phyloP scores from a whole-genome alignment of 2,797 vertebrate genomes.

The Channallabes apus region DNA sequence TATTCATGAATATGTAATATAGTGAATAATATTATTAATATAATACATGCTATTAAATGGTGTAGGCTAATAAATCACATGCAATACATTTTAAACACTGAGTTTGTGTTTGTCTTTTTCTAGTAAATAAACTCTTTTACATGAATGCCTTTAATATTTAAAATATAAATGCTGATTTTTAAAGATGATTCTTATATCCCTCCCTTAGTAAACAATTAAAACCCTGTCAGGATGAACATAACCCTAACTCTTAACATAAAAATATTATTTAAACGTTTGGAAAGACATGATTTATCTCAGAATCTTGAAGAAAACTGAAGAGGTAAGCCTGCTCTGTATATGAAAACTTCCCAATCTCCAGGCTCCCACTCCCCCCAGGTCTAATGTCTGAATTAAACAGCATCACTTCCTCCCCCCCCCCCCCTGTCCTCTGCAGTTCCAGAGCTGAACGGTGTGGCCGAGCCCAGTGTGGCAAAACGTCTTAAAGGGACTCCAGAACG shows the following conservation, averaged over 20 bases:
- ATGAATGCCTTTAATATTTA: background rate
- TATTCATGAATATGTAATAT: constrained; percentile 49
- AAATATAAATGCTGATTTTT: background rate
- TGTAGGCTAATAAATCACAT: constrained; percentile 61
- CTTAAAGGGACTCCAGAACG: constrained; percentile 90
- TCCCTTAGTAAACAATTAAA: background rate
- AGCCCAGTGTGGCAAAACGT: constrained; percentile 87
- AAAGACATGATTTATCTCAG: background rate
- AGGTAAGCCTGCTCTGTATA: background rate
- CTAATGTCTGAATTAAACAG: constrained; percentile 70
- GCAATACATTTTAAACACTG: constrained; percentile 66
- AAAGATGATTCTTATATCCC: background rate
- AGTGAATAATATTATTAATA: constrained; percentile 48
- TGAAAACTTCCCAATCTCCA: background rate
- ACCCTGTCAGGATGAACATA: background rate
- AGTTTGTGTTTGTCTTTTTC: constrained; percentile 71
- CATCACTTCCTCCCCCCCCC: constrained; percentile 57
- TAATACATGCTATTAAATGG: constrained; percentile 47
- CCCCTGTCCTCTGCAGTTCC: constrained; percentile 70
- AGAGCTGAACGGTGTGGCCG: constrained; percentile 86
- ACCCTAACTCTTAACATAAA: background rate
- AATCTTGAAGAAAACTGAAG: background rate
- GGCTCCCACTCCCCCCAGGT: constrained; percentile 38
- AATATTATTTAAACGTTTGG: background rate
- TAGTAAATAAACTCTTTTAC: background rate